Evolutionary conservation across 2,888 invertebrate genomes (phyloP).

Genomic region (Elysia crispata): DNA sequence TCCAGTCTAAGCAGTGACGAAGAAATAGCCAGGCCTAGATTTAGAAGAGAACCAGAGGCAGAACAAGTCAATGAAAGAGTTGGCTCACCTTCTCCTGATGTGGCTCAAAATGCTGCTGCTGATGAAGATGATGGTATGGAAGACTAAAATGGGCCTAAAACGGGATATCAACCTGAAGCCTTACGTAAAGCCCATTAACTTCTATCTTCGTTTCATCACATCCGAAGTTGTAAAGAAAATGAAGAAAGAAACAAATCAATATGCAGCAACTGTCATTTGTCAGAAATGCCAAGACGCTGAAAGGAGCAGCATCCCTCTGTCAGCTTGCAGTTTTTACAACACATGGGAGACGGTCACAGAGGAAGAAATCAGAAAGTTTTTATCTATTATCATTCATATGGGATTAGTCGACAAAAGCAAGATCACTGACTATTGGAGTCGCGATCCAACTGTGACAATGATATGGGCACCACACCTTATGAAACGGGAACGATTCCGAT

Average conservation of each 20-base stretch:
- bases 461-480: background rate
- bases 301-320: background rate
- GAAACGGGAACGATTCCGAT: background rate
- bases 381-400: background rate
- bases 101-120: background rate
- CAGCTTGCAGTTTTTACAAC: background rate
- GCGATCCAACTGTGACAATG: background rate
- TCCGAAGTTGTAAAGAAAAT: background rate
- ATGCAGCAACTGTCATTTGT: background rate
- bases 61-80: no score
- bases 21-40: no score
- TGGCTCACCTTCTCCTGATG: background rate
- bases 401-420: background rate
- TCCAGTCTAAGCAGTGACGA: no score
- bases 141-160: background rate
- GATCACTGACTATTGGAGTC: background rate
- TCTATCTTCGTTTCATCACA: background rate
- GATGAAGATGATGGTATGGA: background rate
- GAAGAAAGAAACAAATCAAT: background rate
- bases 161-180: background rate
- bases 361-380: background rate
- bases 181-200: background rate
- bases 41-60: no score
- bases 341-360: background rate
- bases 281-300: background rate